phyloP scores from a whole-genome alignment of 2,888 invertebrate genomes.

The Tillus elongatus region DNA sequence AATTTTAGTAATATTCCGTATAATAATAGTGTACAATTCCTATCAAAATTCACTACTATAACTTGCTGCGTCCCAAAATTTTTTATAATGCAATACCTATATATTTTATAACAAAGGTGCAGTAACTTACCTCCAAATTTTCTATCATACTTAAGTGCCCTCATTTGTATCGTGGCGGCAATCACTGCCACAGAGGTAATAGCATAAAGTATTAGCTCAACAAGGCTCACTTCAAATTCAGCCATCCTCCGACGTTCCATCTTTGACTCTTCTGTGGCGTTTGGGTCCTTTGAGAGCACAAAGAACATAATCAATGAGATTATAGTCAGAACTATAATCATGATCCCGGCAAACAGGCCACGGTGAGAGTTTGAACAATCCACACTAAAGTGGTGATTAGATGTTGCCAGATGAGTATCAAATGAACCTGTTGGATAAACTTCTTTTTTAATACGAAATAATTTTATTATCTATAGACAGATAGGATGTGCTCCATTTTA shows the following conservation, averaged over 20 bases:
- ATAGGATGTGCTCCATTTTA: too few species aligned
- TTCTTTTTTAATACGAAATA: too few species aligned
- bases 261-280: slow-evolving; percentile 24
- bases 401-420: not conserved
- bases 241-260: slow-evolving; percentile 48
- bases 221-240: slow-evolving; percentile 81
- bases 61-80: too few species aligned
- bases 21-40: too few species aligned
- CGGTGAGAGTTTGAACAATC: slow-evolving; percentile 79
- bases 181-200: slow-evolving; percentile 79
- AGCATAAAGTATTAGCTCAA: slow-evolving; percentile 77
- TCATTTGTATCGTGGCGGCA: slow-evolving; percentile 80
- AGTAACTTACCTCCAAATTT: slow-evolving; percentile 25
- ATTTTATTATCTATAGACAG: too few species aligned
- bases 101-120: too few species aligned
- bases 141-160: slow-evolving; percentile 77
- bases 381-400: slow-evolving; percentile 54
- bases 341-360: slow-evolving; percentile 62
- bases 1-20: too few species aligned
- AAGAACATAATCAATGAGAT: slow-evolving; percentile 51
- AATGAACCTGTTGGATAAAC: not conserved
- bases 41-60: too few species aligned
- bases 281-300: slow-evolving; percentile 25
- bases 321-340: slow-evolving; percentile 61
- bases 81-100: too few species aligned